phyloP scores from a whole-genome alignment of 2,113 vertebrate genomes.

The Pterocles burchelli region DNA sequence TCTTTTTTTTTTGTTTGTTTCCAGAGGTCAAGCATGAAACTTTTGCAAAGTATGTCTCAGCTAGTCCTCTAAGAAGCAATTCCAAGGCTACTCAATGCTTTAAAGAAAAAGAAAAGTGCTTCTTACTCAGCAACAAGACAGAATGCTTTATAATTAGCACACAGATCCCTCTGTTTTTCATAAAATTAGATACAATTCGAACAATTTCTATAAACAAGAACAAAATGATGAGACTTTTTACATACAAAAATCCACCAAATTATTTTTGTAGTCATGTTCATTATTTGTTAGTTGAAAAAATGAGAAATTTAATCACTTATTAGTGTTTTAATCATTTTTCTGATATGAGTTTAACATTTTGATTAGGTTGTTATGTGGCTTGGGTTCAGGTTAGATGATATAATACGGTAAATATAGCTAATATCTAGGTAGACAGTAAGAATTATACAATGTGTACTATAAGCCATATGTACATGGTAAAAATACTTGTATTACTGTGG shows the following conservation, averaged over 20 bases:
- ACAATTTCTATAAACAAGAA: neutral
- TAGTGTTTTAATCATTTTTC: neutral
- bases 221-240: neutral
- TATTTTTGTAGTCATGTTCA: neutral
- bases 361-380: neutral
- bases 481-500: neutral
- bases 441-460: neutral
- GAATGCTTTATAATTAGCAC: neutral
- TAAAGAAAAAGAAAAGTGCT: neutral
- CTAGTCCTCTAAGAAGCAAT: neutral
- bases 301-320: neutral
- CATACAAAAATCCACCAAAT: neutral
- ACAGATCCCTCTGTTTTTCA: neutral
- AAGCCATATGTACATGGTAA: neutral
- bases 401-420: neutral
- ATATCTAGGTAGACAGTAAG: neutral
- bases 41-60: neutral
- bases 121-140: neutral
- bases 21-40: neutral
- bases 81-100: neutral
- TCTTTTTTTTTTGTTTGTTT: neutral
- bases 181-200: neutral
- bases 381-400: neutral
- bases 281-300: neutral
- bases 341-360: neutral